A percentile compares a stretch with the other conserved stretches of the same genome.
Conservation (phyloP, 2,797 vertebrate species). For the Sciaenops ocellatus region DNA sequence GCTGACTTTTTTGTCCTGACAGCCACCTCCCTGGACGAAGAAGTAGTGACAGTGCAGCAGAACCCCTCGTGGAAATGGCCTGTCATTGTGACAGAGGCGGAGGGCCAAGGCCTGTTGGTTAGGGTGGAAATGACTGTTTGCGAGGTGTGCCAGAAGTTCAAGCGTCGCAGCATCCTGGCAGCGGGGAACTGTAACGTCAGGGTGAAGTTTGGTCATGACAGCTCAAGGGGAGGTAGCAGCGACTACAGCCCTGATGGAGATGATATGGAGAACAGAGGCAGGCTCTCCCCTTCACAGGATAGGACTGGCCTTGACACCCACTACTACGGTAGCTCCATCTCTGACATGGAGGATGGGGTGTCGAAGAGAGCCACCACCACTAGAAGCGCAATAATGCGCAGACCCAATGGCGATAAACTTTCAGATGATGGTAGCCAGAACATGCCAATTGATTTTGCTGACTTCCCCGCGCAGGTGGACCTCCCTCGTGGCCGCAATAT, state of each 20-base stretch:
- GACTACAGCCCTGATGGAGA: conserved; percentile 85
- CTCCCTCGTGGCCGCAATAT: conserved; percentile 85
- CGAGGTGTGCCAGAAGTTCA: conserved; percentile 94
- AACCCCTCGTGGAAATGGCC: conserved; percentile 86
- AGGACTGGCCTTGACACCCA: conserved; percentile 84
- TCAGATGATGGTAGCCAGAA: conserved; percentile 85
- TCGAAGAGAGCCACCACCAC: conserved; percentile 86
- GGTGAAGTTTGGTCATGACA: conserved; percentile 91
- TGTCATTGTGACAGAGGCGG: conserved; percentile 88
- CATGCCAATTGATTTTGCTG: conserved; percentile 91
- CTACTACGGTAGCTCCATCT: conserved; percentile 86
- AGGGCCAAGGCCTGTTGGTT: conserved; percentile 92
- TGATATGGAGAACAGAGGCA: conserved; percentile 88
- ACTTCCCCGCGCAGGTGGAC: conserved; percentile 93
- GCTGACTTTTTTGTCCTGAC: conserved; percentile 90
- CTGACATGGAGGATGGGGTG: conserved; percentile 86
- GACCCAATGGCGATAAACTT: conserved; percentile 84
- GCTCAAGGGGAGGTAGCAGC: conserved; percentile 67
- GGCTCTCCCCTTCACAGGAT: conserved; percentile 84
- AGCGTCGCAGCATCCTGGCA: conserved; percentile 92
- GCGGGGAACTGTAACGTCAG: conserved; percentile 87
- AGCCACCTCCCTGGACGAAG: conserved; percentile 90
- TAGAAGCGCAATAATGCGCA: conserved; percentile 83
- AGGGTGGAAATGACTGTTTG: conserved; percentile 94
- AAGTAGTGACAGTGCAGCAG: conserved; percentile 86